A percentile compares a stretch with the other conserved stretches of the same genome.
Conservation (phyloP, 2,797 vertebrate genomes). For the Alca torda region DNA sequence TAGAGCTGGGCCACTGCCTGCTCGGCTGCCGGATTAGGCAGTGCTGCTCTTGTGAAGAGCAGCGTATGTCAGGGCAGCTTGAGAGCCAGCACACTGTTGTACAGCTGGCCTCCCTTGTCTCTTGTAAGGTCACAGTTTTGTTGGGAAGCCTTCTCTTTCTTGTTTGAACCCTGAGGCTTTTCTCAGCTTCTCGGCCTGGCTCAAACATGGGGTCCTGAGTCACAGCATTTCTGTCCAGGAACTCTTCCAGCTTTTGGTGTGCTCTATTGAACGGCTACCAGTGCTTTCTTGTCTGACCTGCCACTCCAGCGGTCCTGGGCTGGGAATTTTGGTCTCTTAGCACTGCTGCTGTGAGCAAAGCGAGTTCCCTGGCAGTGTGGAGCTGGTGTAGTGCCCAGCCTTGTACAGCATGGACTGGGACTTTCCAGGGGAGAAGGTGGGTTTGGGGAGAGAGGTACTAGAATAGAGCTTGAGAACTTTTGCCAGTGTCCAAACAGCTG, state of each 20-base stretch:
- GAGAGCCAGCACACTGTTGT: accelerated
- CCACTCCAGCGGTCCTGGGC: not conserved
- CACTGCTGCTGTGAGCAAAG: not conserved
- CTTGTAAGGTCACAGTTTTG: not conserved
- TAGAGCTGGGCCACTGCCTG: accelerated
- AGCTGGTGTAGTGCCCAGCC: not conserved
- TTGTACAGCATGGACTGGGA: not conserved
- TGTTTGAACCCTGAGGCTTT: not conserved
- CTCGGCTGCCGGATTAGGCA: not conserved
- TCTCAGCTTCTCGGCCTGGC: not conserved
- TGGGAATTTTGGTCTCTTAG: not conserved
- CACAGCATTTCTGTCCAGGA: not conserved
- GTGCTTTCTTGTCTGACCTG: not conserved
- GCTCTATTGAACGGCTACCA: not conserved
- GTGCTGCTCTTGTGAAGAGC: not conserved
- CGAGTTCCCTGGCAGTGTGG: not conserved
- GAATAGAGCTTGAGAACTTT: not conserved
- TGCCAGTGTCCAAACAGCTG: not conserved
- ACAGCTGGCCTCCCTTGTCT: not conserved
- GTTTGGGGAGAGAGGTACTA: not conserved
- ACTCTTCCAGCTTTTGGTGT: not conserved
- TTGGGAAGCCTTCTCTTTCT: not conserved
- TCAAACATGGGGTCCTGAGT: not conserved
- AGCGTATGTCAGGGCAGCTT: accelerated
- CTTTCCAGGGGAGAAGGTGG: not conserved